Evolutionary conservation across 2,113 vertebrate species (phyloP).

Genomic region (Rhizomys pruinosus): DNA sequence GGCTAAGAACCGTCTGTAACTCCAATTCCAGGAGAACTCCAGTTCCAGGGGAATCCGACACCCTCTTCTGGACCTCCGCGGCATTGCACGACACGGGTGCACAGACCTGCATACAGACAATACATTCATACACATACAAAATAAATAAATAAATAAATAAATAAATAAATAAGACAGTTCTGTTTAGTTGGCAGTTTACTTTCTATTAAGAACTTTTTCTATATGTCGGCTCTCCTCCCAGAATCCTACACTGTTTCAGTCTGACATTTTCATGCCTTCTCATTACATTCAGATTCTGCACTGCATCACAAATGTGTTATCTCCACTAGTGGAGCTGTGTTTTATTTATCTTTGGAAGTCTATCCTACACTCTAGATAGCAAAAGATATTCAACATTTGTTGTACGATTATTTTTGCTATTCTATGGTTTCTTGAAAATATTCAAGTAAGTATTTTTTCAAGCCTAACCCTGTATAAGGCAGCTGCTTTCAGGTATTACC

Average conservation of each 20-base stretch:
- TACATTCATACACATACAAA: too few species aligned
- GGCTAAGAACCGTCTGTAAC: too few species aligned
- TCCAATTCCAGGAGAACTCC: too few species aligned
- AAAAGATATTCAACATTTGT: background rate
- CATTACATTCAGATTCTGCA: background rate
- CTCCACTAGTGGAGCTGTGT: background rate
- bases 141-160: too few species aligned
- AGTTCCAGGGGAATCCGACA: too few species aligned
- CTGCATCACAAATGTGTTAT: background rate
- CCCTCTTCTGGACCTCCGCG: too few species aligned
- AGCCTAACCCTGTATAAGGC: background rate
- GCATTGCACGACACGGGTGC: too few species aligned
- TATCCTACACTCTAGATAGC: background rate
- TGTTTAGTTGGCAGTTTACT: too few species aligned
- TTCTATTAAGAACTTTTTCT: constrained; percentile 23
- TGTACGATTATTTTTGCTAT: background rate
- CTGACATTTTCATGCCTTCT: background rate
- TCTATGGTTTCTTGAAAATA: too few species aligned
- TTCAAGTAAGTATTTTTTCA: too few species aligned
- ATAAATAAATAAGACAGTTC: too few species aligned
- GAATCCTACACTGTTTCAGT: background rate
- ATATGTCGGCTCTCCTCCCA: background rate
- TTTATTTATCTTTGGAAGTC: background rate
- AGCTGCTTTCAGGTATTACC: background rate
- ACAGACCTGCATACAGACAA: too few species aligned